A percentile compares a stretch with the other conserved stretches of the same genome.
Conservation (phyloP, 2,888 invertebrate genomes). For the Lepidonotus clava region DNA sequence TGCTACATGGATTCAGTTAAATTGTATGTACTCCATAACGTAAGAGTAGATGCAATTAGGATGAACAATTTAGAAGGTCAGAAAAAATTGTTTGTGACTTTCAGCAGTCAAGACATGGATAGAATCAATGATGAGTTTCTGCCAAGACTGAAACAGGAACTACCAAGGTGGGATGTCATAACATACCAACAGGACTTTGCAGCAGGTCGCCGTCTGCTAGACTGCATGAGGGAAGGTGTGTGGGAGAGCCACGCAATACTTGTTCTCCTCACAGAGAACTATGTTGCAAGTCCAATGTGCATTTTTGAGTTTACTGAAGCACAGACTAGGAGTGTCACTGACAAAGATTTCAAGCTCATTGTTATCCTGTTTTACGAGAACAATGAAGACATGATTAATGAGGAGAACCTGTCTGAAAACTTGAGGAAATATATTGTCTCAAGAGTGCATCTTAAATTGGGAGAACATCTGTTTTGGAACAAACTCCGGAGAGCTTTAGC, state of each 20-base stretch:
- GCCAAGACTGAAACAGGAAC: background rate
- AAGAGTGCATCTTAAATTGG: background rate
- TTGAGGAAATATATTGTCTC: background rate
- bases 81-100: constrained; percentile 8
- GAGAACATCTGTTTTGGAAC: background rate
- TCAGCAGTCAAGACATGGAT: background rate
- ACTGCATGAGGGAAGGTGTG: constrained; percentile 5
- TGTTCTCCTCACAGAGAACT: background rate
- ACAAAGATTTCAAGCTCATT: background rate
- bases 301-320: constrained; percentile 6
- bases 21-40: too few relatives aligned
- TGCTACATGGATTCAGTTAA: too few relatives aligned
- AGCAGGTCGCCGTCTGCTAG: background rate
- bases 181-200: constrained; percentile 21
- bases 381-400: background rate
- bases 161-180: background rate
- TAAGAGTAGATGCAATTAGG: too few relatives aligned
- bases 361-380: background rate
- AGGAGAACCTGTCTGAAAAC: background rate
- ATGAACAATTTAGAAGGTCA: too few relatives aligned
- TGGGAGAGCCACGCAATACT: constrained; percentile 23
- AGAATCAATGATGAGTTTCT: background rate
- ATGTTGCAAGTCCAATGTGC: background rate
- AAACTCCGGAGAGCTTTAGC: background rate
- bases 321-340: background rate